A percentile compares a stretch with the other conserved stretches of the same genome.
Evolutionary conservation across 2,888 invertebrate genomes (phyloP).

Genomic region (Punctoribates punctum): DNA sequence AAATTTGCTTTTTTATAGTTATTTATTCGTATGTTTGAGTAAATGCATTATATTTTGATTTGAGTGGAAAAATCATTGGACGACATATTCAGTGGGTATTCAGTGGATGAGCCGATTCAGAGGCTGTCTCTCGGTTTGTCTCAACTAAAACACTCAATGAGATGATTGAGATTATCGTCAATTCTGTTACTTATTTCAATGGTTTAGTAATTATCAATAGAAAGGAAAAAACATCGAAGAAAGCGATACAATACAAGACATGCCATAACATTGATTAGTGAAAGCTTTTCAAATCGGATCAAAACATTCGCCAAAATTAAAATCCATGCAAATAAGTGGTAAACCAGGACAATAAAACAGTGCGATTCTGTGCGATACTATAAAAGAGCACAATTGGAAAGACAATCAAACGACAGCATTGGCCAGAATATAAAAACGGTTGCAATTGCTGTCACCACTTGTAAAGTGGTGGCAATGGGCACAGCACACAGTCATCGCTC

Average conservation of each 20-base stretch:
- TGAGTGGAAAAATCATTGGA: background rate
- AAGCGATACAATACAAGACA: conserved; percentile 2
- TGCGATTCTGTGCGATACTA: too few species aligned
- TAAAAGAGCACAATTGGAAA: too few species aligned
- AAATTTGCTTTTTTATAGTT: background rate
- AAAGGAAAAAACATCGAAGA: too few species aligned
- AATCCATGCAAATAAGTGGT: too few species aligned
- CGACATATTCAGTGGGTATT: background rate
- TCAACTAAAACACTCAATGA: background rate
- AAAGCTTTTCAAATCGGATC: too few species aligned
- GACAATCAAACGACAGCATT: too few species aligned
- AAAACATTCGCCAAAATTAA: too few species aligned
- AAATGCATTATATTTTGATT: background rate
- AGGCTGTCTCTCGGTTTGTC: conserved; percentile 32
- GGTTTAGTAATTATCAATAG: too few species aligned
- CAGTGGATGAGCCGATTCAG: conserved; percentile 10
- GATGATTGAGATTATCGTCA: background rate
- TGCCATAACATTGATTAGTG: conserved; percentile 3
- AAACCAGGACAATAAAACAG: too few species aligned
- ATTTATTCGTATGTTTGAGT: background rate
- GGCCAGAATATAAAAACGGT: too few species aligned
- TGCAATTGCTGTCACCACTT: conserved; percentile 5
- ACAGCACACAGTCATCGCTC: conserved; percentile 24
- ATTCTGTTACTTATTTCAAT: background rate
- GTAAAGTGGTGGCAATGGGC: conserved; percentile 6